Evolutionary conservation across 2,797 vertebrate species (phyloP), one percentile per base, ranked within the genome.

Genomic region (Danio kyathit): DNA sequence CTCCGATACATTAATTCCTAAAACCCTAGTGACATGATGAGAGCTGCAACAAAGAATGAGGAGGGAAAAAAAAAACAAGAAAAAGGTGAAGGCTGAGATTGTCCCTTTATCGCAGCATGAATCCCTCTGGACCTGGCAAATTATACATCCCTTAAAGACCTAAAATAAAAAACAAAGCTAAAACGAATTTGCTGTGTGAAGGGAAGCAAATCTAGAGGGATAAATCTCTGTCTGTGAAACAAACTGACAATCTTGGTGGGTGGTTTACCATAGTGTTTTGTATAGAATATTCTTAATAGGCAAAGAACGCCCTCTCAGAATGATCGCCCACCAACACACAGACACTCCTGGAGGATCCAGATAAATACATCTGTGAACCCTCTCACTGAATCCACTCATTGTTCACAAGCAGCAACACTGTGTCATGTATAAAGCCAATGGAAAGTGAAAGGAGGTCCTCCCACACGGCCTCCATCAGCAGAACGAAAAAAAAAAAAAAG

Each of bases 361-460:
- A 75, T 67, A 81, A 83, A 85, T 12, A 67, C 80, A 76, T 82
- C 76, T 19, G 48, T 75, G 69, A 70, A 81, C 67, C 49, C 17
- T 41, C 54, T 76, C 61, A 51, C 54, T 67, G 13, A 80, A 84
- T 67, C 70, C 21, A 74, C 64, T 72, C 29, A 73, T 81, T 83
- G 72, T 83, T 52, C 5, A 21, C 66, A 59, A 64, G n/a, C 65
- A 76, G 52, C 57, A 72, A 57, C 54, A 64, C 78, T 77, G 80
- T 83, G 38, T 73, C 65, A 74, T 54, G 65, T 70, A 52, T 78
- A 74, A 84, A 79, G 43, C 17, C 60, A 81, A 70, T 56, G 46
- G 38, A 10, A 46, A 61, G 56, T 81, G 65, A 76, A 83, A 82
- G 80, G 54, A 79, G 49, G 73, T 76, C 66, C 79, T 87, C 85